phyloP scores from a whole-genome alignment of 1,140 invertebrate genomes.

The Drosophila mayri region DNA sequence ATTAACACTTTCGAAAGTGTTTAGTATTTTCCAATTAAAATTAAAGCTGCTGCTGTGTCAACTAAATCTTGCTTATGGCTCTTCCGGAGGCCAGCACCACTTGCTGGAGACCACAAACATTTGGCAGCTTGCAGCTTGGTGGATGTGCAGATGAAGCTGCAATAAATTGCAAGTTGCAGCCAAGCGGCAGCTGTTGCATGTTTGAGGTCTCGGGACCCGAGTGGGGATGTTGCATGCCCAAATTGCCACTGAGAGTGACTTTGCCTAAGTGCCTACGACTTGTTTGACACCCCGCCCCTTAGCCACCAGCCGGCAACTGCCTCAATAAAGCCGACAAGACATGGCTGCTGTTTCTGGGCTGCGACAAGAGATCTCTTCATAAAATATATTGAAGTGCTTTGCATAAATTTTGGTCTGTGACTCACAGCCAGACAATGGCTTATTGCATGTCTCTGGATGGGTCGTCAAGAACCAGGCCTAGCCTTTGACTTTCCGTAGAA shows the following conservation, averaged over 20 bases:
- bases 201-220: slow-evolving; percentile 29
- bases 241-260: slow-evolving; percentile 62
- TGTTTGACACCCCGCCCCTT: slow-evolving; percentile 2
- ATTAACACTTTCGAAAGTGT: background rate
- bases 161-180: slow-evolving; percentile 73
- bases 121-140: slow-evolving; percentile 30
- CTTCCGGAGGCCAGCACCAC: background rate
- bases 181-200: slow-evolving; percentile 67
- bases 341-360: slow-evolving; percentile 34
- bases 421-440: slow-evolving; percentile 29
- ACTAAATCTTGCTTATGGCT: slow-evolving; percentile 9
- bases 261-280: slow-evolving; percentile 49
- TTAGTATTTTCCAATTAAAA: slow-evolving; percentile 11
- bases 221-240: slow-evolving; percentile 42
- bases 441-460: slow-evolving; percentile 20
- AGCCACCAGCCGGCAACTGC: background rate
- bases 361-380: slow-evolving; percentile 61
- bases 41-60: slow-evolving; percentile 4
- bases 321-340: slow-evolving; percentile 26
- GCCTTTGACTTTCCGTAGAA: slow-evolving; percentile 19
- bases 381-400: slow-evolving; percentile 67
- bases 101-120: slow-evolving; percentile 7
- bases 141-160: slow-evolving; percentile 46
- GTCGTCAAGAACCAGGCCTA: slow-evolving; percentile 6
- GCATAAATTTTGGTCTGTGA: slow-evolving; percentile 52